Base-by-base conservation (phyloP, 1,140 invertebrate species). In the Helicoverpa zea region DNA sequence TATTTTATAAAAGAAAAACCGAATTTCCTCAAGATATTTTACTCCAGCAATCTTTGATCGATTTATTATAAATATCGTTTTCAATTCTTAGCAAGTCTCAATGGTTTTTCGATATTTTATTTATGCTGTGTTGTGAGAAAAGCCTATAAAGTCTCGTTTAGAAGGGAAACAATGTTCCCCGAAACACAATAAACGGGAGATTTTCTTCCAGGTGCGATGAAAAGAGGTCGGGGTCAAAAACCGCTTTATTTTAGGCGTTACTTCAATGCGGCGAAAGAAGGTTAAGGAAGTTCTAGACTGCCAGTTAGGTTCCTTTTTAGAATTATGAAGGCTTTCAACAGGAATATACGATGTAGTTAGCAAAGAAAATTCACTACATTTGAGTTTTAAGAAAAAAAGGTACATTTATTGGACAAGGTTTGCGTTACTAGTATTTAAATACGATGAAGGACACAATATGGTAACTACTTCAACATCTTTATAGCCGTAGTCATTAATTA, bases 31-130 rank as follows among this genome's bases (percentile, higher is more conserved):
- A 35, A 35, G 7, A 35, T 7, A 35, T 35, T 35, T 35, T 3
- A 2, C 35, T 35, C 52, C 13, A 5, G 13, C 13, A 0, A 30
- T 29, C 9, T 13, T 14, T 47, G 23, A 16, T 4, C 4, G 56
- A 68, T 10, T 47, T 59, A 47, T 61, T 18, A 18, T 49, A 75
- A 23, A 35, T 16, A 59, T 18, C 10, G 23, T 35, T 75, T 16
- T 61, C 56, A 75, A 61, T 75, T 75, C 35, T 61, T 29, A 2
- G 16, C 10, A 56, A 51, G 54, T 61, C 4, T 61, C 11, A 51
- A 61, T 75, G 51, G 70, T 75, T 75, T 75, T 75, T 61, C 56
- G 16, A 75, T 61, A 61, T 51, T 63, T 75, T 61, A 51, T 75
- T 75, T 75, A 56, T 73, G 35, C 30, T 29, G 11, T 23, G 35